Conservation (phyloP, 2,113 vertebrate genomes). For the Oxygymnocypris stewartii region DNA sequence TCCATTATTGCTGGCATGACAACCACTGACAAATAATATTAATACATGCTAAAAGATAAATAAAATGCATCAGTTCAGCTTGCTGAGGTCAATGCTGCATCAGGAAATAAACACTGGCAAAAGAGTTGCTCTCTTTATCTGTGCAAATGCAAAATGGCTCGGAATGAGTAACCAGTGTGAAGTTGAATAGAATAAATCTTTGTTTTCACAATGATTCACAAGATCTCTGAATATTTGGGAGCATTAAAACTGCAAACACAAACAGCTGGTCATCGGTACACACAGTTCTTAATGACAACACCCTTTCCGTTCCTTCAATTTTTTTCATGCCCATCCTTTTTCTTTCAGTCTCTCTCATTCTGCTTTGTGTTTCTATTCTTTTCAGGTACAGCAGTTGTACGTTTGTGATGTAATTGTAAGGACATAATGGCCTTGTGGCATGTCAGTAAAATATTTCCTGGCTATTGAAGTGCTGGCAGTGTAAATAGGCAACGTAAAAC, state of each 20-base stretch:
- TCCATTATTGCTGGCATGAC: background rate
- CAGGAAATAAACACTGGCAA: background rate
- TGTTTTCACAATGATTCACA: constrained; percentile 28
- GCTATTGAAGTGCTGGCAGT: constrained; percentile 9
- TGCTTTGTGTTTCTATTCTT: background rate
- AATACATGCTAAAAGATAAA: constrained; percentile 13
- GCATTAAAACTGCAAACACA: constrained; percentile 40
- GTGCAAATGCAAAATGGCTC: constrained; percentile 1
- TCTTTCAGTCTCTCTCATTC: background rate
- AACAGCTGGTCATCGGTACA: constrained; percentile 14
- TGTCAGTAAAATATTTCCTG: constrained; percentile 29
- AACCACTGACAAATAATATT: background rate
- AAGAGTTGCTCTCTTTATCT: background rate
- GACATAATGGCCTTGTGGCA: constrained; percentile 27
- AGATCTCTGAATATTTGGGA: background rate
- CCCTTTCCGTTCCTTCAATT: background rate
- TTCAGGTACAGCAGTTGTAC: background rate
- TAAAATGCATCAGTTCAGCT: background rate
- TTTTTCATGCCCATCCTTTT: background rate
- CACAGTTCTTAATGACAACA: constrained; percentile 38
- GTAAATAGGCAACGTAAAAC: constrained; percentile 41
- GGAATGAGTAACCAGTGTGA: constrained; percentile 41
- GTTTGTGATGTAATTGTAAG: constrained; percentile 21
- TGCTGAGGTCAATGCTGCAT: background rate
- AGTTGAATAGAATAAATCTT: constrained; percentile 11